Evolutionary conservation across 2,113 vertebrate genomes (phyloP), one percentile per base, ranked within the genome.

Genomic region (Balaenoptera acutorostrata): DNA sequence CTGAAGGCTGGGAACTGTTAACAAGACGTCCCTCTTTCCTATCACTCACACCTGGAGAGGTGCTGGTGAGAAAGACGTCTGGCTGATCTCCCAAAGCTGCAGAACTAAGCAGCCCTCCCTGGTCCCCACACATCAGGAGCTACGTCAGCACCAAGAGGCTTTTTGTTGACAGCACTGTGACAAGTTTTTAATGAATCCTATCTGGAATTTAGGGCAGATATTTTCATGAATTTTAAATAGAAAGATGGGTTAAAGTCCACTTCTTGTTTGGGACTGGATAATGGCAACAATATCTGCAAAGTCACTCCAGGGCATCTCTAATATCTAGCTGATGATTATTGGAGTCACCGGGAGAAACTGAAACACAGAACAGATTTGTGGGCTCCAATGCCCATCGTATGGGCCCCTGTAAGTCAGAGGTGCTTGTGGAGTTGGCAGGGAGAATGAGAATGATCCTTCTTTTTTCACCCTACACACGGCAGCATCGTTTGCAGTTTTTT

Each of bases 11-110:
- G 25, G 20, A 9, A 21, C 17, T 31, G 13, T 20, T 57, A 55
- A 29, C 5, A 36, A 82, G 25, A 9, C 5, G 7, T 8, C 44
- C 52, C 33, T 81, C 29, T 25, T 3, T 64, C 55, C 52, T 27
- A 2, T 33, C 8, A 17, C 61, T 64, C n/a, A 3, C 1, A 1
- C 49, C 29, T 44, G 5, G 57, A 88, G 78, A 29, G 52, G 44
- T 3, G 5, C 23, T 5, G 4, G 41, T 4, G 88, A 92, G 18
- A 36, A 44, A 29, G 31, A 1, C 0, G 0, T 17, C 36, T 0
- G 4, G 27, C 10, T n/a, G 59, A 20, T 13, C 4, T 9, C 33
- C 68, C 44, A 21, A 8, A 36, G 8, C 14, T 0, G 23, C 13
- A 6, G 23, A 3, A 5, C 1, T 1, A 39, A 36, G 63, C 13